These are phyloP conservation scores for Conus ventricosus DNA, from an alignment of 1,140 invertebrate species.

Conservation along the genomic window DNA sequence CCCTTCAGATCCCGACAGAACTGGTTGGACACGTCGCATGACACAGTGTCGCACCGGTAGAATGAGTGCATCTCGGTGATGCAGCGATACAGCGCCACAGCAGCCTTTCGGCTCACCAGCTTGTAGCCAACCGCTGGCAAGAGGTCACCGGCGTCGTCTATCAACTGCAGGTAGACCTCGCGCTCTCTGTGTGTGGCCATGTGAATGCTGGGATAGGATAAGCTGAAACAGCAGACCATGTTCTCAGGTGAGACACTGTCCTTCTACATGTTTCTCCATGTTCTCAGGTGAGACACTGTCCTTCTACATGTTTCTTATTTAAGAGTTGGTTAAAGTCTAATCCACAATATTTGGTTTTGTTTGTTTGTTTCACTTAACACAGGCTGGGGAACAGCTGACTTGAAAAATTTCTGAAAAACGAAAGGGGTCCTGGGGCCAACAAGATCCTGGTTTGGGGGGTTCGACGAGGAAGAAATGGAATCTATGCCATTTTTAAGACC, in stretches of 20 bases:
- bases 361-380: too few relatives aligned
- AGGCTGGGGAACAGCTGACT: too few relatives aligned
- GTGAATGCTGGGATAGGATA: slow-evolving; percentile 88
- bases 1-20: slow-evolving; percentile 91
- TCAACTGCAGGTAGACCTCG: slow-evolving; percentile 82
- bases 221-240: slow-evolving; percentile 77
- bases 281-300: slow-evolving; percentile 37
- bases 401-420: too few relatives aligned
- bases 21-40: slow-evolving; percentile 89
- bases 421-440: too few relatives aligned
- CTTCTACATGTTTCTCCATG: not conserved
- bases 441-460: too few relatives aligned
- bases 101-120: slow-evolving; percentile 85
- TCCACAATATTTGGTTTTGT: not conserved
- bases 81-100: slow-evolving; percentile 88
- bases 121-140: slow-evolving; percentile 83
- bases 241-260: slow-evolving; percentile 37
- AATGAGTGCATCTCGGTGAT: slow-evolving; percentile 93
- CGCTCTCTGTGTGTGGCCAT: slow-evolving; percentile 85
- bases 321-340: not conserved
- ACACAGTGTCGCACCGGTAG: slow-evolving; percentile 92
- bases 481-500: too few relatives aligned
- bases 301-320: not conserved
- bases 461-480: too few relatives aligned
- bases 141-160: slow-evolving; percentile 80